phyloP scores from a whole-genome alignment of 2,888 invertebrate species.

The Temnothorax rugatulus region DNA sequence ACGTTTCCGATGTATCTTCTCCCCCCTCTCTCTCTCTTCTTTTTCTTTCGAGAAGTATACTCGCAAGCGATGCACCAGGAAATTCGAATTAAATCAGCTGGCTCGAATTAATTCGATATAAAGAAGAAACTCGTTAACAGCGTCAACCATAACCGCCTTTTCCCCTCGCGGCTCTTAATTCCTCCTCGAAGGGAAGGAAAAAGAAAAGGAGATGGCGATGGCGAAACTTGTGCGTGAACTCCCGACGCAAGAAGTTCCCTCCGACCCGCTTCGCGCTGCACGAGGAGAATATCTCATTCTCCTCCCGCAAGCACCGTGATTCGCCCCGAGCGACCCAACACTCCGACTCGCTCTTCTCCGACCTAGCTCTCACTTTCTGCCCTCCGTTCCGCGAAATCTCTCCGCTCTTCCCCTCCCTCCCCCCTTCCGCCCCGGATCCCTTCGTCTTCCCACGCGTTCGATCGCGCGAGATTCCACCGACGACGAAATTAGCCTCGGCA shows the following conservation, averaged over 20 bases:
- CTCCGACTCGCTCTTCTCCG: constrained; percentile 16
- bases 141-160: constrained; percentile 2
- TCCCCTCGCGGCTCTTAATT: constrained; percentile 22
- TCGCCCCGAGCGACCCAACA: constrained; percentile 17
- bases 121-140: constrained; percentile 40
- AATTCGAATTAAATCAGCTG: constrained; percentile 38
- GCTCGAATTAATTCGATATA: constrained; percentile 39
- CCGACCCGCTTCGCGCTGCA: neutral
- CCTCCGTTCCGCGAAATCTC: constrained; percentile 37
- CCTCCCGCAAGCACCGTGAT: neutral
- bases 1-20: neutral
- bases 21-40: too few relatives aligned
- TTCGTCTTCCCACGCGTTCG: constrained; percentile 39
- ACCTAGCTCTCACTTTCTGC: constrained; percentile 40
- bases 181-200: neutral
- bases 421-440: neutral
- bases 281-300: constrained; percentile 7
- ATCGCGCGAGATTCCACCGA: constrained; percentile 40
- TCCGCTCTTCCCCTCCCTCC: neutral
- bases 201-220: neutral
- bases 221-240: constrained; percentile 45
- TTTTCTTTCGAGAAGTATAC: neutral
- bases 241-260: constrained; percentile 21
- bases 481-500: constrained; percentile 39
- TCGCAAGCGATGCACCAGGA: neutral